phyloP scores from a whole-genome alignment of 2,113 vertebrate species.

The Mobula birostris region DNA sequence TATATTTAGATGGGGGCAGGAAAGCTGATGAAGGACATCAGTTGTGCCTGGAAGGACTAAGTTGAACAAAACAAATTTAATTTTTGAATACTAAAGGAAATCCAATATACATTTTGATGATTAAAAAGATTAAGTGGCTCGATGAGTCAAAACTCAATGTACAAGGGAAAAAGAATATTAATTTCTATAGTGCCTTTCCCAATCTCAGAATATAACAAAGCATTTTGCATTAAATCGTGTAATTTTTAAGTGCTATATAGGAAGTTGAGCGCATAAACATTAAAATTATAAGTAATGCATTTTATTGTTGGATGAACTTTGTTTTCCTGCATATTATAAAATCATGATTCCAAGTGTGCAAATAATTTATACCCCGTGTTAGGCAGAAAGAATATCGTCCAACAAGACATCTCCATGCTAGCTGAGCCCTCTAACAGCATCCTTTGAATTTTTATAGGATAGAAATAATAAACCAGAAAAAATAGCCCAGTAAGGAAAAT shows the following conservation, averaged over 20 bases:
- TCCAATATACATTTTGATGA: background rate
- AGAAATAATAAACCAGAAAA: background rate
- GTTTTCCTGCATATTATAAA: background rate
- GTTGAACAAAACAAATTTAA: background rate
- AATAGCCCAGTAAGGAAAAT: background rate
- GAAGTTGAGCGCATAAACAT: background rate
- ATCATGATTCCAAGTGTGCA: background rate
- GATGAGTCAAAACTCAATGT: background rate
- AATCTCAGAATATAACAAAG: background rate
- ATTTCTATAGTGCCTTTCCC: background rate
- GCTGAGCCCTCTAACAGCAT: background rate
- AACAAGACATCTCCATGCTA: background rate
- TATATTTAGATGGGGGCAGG: background rate
- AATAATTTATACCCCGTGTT: background rate
- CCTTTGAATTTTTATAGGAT: background rate
- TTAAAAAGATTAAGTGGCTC: background rate
- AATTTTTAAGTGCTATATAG: background rate
- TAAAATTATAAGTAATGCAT: background rate
- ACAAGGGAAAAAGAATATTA: background rate
- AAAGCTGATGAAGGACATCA: background rate
- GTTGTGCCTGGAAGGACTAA: background rate
- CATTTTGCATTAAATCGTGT: background rate
- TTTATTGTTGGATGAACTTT: background rate
- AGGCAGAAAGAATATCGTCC: background rate
- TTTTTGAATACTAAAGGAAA: background rate